Percentiles rank a stretch among this genome's conserved stretches.
Conservation (phyloP, 2,113 vertebrate genomes). For the Scortum barcoo region DNA sequence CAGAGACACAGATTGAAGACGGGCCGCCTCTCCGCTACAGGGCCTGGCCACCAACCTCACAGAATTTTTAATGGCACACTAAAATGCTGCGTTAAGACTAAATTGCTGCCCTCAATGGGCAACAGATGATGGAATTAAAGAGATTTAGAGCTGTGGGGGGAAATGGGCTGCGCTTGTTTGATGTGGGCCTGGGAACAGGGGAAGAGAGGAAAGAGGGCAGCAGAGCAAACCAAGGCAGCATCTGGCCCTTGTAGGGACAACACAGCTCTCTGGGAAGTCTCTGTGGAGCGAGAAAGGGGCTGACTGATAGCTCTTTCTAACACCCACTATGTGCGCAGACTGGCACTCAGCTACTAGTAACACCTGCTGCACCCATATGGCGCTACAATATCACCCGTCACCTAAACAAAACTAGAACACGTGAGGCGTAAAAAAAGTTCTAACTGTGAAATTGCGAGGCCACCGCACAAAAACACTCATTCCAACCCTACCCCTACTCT, state of each 20-base stretch:
- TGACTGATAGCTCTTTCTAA: slow-evolving; percentile 70
- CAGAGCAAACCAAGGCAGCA: slow-evolving; percentile 75
- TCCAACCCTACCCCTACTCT: slow-evolving; percentile 56
- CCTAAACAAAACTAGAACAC: slow-evolving; percentile 66
- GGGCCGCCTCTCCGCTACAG: slow-evolving; percentile 64
- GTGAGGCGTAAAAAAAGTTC: slow-evolving; percentile 48
- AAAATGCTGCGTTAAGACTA: slow-evolving; percentile 81
- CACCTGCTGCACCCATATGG: slow-evolving; percentile 77
- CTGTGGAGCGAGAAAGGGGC: slow-evolving; percentile 58
- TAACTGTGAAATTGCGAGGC: slow-evolving; percentile 42
- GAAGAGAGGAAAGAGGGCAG: slow-evolving; percentile 70
- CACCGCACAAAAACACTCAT: slow-evolving; percentile 47
- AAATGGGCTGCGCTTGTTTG: slow-evolving; percentile 72
- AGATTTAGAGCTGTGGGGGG: slow-evolving; percentile 82
- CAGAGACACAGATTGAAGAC: slow-evolving; percentile 52
- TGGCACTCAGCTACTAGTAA: slow-evolving; percentile 66
- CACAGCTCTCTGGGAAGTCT: slow-evolving; percentile 66
- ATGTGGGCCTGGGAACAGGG: slow-evolving; percentile 72
- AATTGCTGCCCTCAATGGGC: slow-evolving; percentile 82
- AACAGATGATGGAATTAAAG: slow-evolving; percentile 85
- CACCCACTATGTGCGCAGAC: slow-evolving; percentile 53
- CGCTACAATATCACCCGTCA: slow-evolving; percentile 61
- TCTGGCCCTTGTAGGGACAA: slow-evolving; percentile 74
- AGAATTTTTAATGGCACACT: slow-evolving; percentile 82
- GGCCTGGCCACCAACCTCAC: slow-evolving; percentile 73